Conservation (phyloP, 2,113 vertebrate species). For the Ariopsis seemanni region DNA sequence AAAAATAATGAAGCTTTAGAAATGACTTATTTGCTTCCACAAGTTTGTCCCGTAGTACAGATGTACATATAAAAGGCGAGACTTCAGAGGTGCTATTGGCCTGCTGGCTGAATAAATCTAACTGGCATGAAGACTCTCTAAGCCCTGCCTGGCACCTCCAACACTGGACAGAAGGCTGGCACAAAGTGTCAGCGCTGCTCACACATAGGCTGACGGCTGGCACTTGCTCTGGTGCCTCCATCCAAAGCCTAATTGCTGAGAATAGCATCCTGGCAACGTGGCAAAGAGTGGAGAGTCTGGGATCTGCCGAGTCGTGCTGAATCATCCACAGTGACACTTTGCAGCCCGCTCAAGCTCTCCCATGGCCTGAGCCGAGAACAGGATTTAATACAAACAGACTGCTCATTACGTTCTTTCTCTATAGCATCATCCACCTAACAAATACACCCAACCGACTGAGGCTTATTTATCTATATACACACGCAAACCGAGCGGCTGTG, state of each 20-base stretch:
- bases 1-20: background rate
- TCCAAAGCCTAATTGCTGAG: slow-evolving; percentile 70
- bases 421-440: slow-evolving; percentile 11
- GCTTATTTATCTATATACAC: slow-evolving; percentile 21
- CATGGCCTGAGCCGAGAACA: slow-evolving; percentile 5
- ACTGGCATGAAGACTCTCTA: slow-evolving; percentile 39
- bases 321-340: slow-evolving; percentile 38
- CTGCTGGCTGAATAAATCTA: slow-evolving; percentile 30
- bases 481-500: slow-evolving; percentile 12
- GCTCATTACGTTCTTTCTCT: slow-evolving; percentile 28
- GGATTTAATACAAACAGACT: slow-evolving; percentile 17
- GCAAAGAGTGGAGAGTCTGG: slow-evolving; percentile 3
- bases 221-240: slow-evolving; percentile 20
- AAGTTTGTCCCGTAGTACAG: background rate
- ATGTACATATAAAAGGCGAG: background rate
- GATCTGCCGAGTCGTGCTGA: slow-evolving; percentile 43
- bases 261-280: slow-evolving; percentile 61
- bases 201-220: slow-evolving; percentile 53
- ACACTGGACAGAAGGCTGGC: slow-evolving; percentile 49
- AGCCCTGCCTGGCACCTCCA: slow-evolving; percentile 7
- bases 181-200: slow-evolving; percentile 51
- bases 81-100: slow-evolving; percentile 4
- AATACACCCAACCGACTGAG: background rate
- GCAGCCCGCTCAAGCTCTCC: background rate
- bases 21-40: background rate